Evolutionary conservation across 2,888 invertebrate species (phyloP), one percentile per base, ranked within the genome.

Genomic region (Enchytraeus crypticus): DNA sequence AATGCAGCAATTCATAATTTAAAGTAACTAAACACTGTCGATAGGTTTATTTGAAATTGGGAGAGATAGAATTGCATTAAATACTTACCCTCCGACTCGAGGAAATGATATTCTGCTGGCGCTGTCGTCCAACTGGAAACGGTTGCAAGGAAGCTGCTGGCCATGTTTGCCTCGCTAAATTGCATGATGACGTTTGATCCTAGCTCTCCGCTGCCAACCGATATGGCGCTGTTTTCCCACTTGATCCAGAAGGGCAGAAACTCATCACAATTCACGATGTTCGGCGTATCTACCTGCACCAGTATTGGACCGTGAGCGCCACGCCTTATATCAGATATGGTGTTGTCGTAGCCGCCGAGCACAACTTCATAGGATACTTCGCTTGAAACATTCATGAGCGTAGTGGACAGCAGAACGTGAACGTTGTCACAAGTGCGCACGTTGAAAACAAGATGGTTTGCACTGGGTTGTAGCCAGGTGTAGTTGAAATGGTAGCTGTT

Each of bases 261-360:
- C 34, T 58, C 58, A 49, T 33, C 26, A 26, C 38, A 32, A 5
- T 51, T 32, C 51, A 58, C n/a, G 51, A 58, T 58, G 51, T 51
- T 51, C n/a, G 27, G 49, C 21, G 58, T 58, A 1, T 34, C 32
- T 38, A 26, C 58, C 34, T 58, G 46, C n/a, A 58, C 1, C 21
- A 57, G 18, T 8, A 5, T 1, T 8, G 51, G 0, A 23, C 30
- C 32, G 2, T 32, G 33, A 14, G 51, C 21, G 32, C 30, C 51
- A 11, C 29, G 32, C 43, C 43, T 53, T 23, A 58, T 38, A n/a
- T 51, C 58, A 14, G 30, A 27, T 38, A 23, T 51, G n/a, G 14
- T 58, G 51, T 58, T 58, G 1, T 26, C 23, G 27, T 27, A 51
- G 14, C 18, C 51, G 27, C 58, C 58, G 34, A 58, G 27, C 1